A percentile compares a stretch with the other conserved stretches of the same genome.
phyloP scores from a whole-genome alignment of 2,888 invertebrate genomes.

The Ornithoptera alexandrae region DNA sequence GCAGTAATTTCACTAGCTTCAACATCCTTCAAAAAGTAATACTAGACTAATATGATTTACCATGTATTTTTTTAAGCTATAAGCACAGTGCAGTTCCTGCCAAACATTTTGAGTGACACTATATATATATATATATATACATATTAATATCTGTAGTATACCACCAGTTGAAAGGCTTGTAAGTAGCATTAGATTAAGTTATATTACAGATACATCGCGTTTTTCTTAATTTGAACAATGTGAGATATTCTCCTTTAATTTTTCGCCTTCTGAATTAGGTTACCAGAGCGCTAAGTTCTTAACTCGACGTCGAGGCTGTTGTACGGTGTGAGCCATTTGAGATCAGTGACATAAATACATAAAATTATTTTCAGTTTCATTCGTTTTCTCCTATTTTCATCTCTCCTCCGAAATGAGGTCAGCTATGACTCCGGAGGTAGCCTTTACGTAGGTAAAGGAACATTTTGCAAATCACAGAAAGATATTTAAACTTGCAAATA shows the following conservation, averaged over 20 bases:
- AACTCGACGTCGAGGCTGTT: conserved; percentile 14
- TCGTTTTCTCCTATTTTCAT: conserved; percentile 13
- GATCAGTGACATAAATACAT: conserved; percentile 27
- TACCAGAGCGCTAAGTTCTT: conserved; percentile 23
- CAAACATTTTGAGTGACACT: not conserved
- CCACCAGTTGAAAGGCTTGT: not conserved
- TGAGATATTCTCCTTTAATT: conserved; percentile 1
- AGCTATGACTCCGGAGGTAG: not conserved
- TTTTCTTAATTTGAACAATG: not conserved
- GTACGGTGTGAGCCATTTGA: conserved; percentile 22
- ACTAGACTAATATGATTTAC: too few relatives aligned
- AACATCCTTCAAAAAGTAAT: too few relatives aligned
- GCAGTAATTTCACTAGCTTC: too few relatives aligned
- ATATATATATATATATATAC: not conserved
- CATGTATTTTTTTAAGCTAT: not conserved
- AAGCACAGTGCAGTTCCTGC: not conserved
- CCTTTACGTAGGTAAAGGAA: not conserved
- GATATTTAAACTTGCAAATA: not conserved
- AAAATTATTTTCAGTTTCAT: conserved; percentile 22
- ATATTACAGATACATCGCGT: not conserved
- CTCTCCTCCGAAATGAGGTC: conserved; percentile 13
- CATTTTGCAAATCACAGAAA: not conserved
- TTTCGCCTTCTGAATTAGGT: conserved; percentile 25
- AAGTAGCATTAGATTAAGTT: not conserved
- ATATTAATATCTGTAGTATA: not conserved